phyloP scores from a whole-genome alignment of 2,113 vertebrate species.

The Psephotus haematonotus region DNA sequence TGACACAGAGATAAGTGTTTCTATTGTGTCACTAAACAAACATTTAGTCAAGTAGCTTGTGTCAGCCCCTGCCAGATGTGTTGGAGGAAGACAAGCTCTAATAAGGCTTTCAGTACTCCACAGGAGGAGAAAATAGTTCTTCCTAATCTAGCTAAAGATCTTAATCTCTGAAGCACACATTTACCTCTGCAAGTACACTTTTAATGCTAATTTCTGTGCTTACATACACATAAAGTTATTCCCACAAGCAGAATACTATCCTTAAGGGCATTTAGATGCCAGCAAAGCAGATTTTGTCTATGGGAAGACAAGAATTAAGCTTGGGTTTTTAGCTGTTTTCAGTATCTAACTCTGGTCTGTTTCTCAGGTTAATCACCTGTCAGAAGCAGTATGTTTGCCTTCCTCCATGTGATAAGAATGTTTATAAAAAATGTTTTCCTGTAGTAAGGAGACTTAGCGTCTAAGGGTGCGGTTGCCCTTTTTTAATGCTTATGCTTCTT shows the following conservation, averaged over 20 bases:
- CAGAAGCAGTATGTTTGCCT: neutral
- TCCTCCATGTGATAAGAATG: neutral
- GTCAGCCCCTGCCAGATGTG: neutral
- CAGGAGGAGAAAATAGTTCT: neutral
- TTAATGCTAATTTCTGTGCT: neutral
- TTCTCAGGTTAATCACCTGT: neutral
- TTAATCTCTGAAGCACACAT: neutral
- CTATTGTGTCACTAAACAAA: neutral
- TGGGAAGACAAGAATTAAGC: neutral
- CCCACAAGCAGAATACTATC: too few species aligned
- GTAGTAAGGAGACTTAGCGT: neutral
- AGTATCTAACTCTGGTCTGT: neutral
- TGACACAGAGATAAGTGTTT: neutral
- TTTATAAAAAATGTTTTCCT: neutral
- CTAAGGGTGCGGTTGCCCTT: neutral
- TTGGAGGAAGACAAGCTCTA: neutral
- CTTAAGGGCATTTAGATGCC: neutral
- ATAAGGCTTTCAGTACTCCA: neutral
- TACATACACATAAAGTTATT: fast-evolving
- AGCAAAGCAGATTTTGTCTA: neutral
- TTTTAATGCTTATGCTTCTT: neutral
- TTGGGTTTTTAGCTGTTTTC: neutral
- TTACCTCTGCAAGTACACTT: neutral
- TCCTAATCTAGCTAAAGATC: neutral
- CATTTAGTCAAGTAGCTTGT: neutral